These are phyloP conservation scores for Lasiurus cinereus DNA, from an alignment of 2,113 vertebrate genomes.

Conservation along the genomic window DNA sequence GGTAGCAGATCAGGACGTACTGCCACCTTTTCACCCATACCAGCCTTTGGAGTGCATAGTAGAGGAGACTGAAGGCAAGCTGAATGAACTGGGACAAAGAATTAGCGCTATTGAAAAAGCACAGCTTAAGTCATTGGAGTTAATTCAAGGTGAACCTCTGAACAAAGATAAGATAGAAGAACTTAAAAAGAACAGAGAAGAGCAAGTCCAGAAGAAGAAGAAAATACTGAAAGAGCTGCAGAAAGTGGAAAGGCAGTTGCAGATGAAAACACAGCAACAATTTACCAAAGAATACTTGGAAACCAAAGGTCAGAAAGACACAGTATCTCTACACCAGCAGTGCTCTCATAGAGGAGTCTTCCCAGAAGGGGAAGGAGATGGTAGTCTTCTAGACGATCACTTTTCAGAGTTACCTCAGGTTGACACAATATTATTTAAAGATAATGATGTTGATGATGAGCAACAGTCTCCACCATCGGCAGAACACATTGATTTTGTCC, in stretches of 20 bases:
- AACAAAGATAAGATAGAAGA: conserved; percentile 99
- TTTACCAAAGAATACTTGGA: conserved; percentile 99
- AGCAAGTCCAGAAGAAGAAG: conserved; percentile 99
- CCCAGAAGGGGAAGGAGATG: conserved; percentile 89
- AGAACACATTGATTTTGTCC: conserved; percentile 93
- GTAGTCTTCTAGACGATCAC: conserved; percentile 90
- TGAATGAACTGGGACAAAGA: conserved; percentile 99
- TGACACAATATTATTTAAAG: conserved; percentile 93
- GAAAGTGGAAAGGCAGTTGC: conserved; percentile 99
- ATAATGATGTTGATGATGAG: conserved; percentile 88
- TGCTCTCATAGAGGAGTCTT: conserved; percentile 92
- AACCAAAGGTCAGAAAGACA: conserved; percentile 96
- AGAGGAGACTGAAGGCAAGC: conserved; percentile 99
- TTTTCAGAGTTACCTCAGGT: conserved; percentile 96
- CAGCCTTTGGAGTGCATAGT: conserved; percentile 99
- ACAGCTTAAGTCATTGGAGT: conserved; percentile 98
- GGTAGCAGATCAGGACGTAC: conserved; percentile 95
- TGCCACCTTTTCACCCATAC: conserved; percentile 98
- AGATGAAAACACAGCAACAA: conserved; percentile 99
- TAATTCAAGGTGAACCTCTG: conserved; percentile 99
- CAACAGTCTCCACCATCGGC: conserved; percentile 86
- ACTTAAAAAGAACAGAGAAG: conserved; percentile 99
- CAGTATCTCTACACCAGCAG: conserved; percentile 89
- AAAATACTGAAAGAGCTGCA: conserved; percentile 99
- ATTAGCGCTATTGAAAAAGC: conserved; percentile 99